Evolutionary conservation across 2,113 vertebrate genomes (phyloP).

Genomic region (Geothlypis trichas): DNA sequence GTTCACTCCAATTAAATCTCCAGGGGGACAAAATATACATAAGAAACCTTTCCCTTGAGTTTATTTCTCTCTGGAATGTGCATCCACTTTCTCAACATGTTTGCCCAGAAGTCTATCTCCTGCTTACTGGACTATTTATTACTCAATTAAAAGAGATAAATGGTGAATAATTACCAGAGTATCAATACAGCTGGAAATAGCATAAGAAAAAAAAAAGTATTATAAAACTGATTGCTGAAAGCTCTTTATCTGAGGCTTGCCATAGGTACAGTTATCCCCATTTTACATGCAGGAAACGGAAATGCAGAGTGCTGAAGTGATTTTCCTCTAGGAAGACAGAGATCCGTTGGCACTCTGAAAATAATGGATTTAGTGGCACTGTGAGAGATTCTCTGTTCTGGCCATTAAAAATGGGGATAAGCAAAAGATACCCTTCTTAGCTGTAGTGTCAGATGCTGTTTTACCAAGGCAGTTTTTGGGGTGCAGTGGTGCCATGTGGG

Average conservation of each 20-base stretch:
- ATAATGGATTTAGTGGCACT: not conserved
- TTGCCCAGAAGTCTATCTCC: conserved; percentile 1
- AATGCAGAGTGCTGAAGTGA: not conserved
- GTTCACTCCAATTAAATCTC: conserved; percentile 8
- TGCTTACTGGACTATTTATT: conserved; percentile 33
- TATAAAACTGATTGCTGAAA: not conserved
- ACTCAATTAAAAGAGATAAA: conserved; percentile 17
- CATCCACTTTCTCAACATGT: not conserved
- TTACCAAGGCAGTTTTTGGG: not conserved
- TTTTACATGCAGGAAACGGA: not conserved
- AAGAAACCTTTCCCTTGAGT: not conserved
- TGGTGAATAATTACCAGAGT: conserved; percentile 23
- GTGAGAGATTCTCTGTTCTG: not conserved
- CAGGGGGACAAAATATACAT: not conserved
- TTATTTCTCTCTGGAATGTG: not conserved
- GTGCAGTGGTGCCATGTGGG: not conserved
- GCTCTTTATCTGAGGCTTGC: not conserved
- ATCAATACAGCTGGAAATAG: not conserved
- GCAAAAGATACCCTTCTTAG: not conserved
- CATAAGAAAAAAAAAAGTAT: not conserved
- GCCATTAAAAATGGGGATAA: not conserved
- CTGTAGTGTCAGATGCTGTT: not conserved
- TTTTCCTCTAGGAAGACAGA: not conserved
- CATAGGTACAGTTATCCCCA: not conserved
- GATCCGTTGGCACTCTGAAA: not conserved